Evolutionary conservation across 2,113 vertebrate species (phyloP).

Genomic region (Ptilorrhoa leucosticta): DNA sequence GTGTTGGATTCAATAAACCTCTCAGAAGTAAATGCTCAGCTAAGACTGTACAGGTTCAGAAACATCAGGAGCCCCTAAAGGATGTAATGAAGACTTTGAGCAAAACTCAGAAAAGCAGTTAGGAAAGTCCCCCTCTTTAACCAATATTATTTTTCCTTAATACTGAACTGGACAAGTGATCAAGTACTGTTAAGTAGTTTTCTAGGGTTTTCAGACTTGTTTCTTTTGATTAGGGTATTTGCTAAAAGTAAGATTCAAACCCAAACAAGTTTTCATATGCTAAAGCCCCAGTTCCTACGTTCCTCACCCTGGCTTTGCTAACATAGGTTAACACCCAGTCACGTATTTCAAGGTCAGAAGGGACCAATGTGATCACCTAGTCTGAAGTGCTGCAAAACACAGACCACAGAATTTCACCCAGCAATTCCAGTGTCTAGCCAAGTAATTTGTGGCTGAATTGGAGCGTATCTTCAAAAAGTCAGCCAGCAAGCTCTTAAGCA

Average conservation of each 20-base stretch:
- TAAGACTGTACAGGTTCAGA: background rate
- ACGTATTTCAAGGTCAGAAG: conserved; percentile 14
- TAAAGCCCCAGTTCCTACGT: background rate
- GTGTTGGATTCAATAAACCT: background rate
- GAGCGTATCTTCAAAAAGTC: background rate
- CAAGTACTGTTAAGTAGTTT: background rate
- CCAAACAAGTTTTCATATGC: background rate
- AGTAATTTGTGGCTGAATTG: conserved; percentile 41
- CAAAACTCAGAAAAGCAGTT: background rate
- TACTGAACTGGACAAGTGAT: background rate
- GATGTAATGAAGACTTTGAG: background rate
- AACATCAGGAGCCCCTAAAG: background rate
- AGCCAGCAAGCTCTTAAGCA: background rate
- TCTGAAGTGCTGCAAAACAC: background rate
- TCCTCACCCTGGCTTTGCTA: background rate
- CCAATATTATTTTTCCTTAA: background rate
- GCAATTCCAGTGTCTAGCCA: conserved; percentile 48
- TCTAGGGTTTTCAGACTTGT: background rate
- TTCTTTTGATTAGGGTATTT: background rate
- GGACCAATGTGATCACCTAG: background rate
- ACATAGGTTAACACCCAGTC: background rate
- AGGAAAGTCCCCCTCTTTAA: background rate
- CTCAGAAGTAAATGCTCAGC: background rate
- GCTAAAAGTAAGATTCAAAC: background rate
- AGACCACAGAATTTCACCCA: conserved; percentile 26